These are phyloP conservation scores for Lepidurus couesii DNA, from an alignment of 1,140 invertebrate species.

Conservation along the genomic window DNA sequence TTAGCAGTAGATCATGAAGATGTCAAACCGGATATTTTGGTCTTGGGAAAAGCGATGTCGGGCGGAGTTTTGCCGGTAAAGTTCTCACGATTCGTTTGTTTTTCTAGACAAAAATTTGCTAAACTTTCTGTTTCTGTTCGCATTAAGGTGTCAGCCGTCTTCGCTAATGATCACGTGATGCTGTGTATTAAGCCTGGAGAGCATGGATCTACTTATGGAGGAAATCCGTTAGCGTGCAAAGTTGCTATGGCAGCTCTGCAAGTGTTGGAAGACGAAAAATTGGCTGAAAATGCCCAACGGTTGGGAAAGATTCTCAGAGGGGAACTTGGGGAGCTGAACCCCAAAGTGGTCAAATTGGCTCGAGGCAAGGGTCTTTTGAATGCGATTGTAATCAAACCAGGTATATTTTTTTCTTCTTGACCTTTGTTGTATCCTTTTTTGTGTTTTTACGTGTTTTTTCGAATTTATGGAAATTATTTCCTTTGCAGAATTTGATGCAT, in stretches of 20 bases:
- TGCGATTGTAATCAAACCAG: constrained; percentile 84
- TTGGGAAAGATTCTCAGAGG: constrained; percentile 71
- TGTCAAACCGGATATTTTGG: constrained; percentile 87
- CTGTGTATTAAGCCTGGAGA: constrained; percentile 85
- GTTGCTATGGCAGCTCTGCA: constrained; percentile 72
- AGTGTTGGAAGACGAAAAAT: constrained; percentile 75
- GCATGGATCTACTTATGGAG: constrained; percentile 98
- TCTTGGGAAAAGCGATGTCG: constrained; percentile 93
- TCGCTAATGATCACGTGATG: constrained; percentile 83
- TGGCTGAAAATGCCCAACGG: constrained; percentile 78
- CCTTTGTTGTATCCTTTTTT: constrained; percentile 28
- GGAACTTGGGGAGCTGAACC: constrained; percentile 65
- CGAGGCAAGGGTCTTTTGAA: constrained; percentile 91
- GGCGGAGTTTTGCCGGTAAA: constrained; percentile 89
- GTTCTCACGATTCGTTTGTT: constrained; percentile 37
- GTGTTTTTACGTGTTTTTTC: constrained; percentile 27
- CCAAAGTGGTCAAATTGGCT: constrained; percentile 67
- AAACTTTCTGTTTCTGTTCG: constrained; percentile 19
- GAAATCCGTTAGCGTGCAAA: constrained; percentile 89
- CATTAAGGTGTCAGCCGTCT: constrained; percentile 68
- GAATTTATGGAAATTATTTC: constrained; percentile 36
- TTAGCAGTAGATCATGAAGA: constrained; percentile 85
- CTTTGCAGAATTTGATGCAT: constrained; percentile 68
- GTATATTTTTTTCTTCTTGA: constrained; percentile 49
- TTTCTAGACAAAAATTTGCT: constrained; percentile 33